A percentile compares a stretch with the other conserved stretches of the same genome.
Evolutionary conservation across 2,797 vertebrate species (phyloP).

Genomic region (Distichodus sexfasciatus): DNA sequence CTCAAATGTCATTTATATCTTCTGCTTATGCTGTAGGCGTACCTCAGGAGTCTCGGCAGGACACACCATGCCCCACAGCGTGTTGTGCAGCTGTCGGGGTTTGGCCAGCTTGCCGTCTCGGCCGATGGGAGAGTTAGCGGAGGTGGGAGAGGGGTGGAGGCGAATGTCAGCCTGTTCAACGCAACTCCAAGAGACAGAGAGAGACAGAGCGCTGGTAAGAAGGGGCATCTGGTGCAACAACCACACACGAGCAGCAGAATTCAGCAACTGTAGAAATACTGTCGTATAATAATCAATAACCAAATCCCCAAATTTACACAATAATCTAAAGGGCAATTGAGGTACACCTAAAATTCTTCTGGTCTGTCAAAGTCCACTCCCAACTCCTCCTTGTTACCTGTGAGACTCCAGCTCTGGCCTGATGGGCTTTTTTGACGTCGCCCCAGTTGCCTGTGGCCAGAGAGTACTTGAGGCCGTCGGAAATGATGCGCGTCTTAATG

Average conservation of each 20-base stretch:
- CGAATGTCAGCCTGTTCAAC: slow-evolving; percentile 94
- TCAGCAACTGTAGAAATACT: too few species aligned
- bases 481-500: slow-evolving; percentile 97
- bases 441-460: slow-evolving; percentile 98
- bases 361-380: background rate
- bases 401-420: slow-evolving; percentile 95
- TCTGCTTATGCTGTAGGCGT: too few species aligned
- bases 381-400: slow-evolving; percentile 84
- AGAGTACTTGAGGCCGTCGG: slow-evolving; percentile 95
- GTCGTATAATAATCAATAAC: too few species aligned
- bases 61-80: slow-evolving; percentile 98
- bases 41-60: slow-evolving; percentile 98
- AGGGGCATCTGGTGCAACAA: too few species aligned
- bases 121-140: slow-evolving; percentile 94
- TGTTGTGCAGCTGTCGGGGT: slow-evolving; percentile 95
- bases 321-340: too few species aligned
- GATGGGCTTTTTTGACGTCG: slow-evolving; percentile 98
- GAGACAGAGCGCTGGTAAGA: too few species aligned
- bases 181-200: slow-evolving; percentile 73
- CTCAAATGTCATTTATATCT: too few species aligned
- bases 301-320: too few species aligned
- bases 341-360: background rate
- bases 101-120: slow-evolving; percentile 96
- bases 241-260: too few species aligned
- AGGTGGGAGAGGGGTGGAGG: slow-evolving; percentile 95